A percentile compares a stretch with the other conserved stretches of the same genome.
phyloP scores from a whole-genome alignment of 1,140 invertebrate genomes.

The Drosophila kanapiae region DNA sequence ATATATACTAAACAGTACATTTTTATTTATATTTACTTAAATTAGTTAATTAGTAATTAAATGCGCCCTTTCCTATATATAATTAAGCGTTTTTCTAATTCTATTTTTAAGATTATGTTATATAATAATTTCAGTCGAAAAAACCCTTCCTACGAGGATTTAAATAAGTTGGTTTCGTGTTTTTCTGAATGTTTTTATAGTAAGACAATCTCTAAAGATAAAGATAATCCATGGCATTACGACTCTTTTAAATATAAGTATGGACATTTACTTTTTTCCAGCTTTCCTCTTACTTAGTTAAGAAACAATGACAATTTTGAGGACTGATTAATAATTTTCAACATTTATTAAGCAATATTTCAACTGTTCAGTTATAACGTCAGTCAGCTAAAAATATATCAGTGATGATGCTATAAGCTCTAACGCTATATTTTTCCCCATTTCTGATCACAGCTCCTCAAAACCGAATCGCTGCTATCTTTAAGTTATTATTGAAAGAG shows the following conservation, averaged over 20 bases:
- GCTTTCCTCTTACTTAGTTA: not conserved
- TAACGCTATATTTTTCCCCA: constrained; percentile 3
- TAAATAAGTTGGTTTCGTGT: constrained; percentile 31
- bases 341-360: not conserved
- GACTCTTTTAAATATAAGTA: not conserved
- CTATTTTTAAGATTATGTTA: constrained; percentile 29
- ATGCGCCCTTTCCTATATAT: constrained; percentile 27
- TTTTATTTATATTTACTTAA: constrained; percentile 16
- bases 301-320: constrained; percentile 4
- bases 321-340: constrained; percentile 13
- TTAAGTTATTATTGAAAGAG: not conserved
- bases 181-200: constrained; percentile 11
- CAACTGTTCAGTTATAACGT: not conserved
- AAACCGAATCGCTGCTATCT: not conserved
- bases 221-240: constrained; percentile 12
- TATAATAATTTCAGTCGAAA: constrained; percentile 68
- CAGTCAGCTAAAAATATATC: not conserved
- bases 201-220: not conserved
- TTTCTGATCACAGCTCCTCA: not conserved
- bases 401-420: not conserved
- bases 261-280: not conserved
- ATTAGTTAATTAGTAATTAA: constrained; percentile 56
- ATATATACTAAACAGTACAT: constrained; percentile 58
- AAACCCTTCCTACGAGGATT: constrained; percentile 28
- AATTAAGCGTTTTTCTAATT: constrained; percentile 33